Evolutionary conservation across 2,797 vertebrate genomes (phyloP).

Genomic region (Anableps anableps): DNA sequence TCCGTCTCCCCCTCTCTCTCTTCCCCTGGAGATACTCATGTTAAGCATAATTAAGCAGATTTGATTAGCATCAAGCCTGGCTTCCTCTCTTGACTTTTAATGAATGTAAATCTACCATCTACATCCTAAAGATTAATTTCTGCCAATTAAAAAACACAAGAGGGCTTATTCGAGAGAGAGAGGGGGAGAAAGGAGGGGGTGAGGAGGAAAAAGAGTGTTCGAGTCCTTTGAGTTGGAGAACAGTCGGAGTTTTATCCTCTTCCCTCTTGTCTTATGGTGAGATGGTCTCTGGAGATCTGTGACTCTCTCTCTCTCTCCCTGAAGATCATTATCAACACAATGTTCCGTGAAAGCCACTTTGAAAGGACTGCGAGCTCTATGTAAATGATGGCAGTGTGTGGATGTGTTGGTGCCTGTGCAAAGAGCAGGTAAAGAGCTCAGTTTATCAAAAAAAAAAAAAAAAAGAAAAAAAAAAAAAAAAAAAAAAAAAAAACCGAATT

Average conservation of each 20-base stretch:
- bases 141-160: conserved; percentile 97
- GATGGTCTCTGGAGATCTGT: conserved; percentile 83
- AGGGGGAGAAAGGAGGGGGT: conserved; percentile 47
- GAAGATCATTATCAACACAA: conserved; percentile 82
- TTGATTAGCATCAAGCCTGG: conserved; percentile 99
- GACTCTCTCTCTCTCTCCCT: conserved; percentile 74
- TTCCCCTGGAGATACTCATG: conserved; percentile 97
- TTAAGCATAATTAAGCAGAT: conserved; percentile 99
- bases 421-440: conserved; percentile 75
- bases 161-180: conserved; percentile 86
- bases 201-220: conserved; percentile 73
- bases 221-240: conserved; percentile 81
- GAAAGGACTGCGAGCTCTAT: conserved; percentile 80
- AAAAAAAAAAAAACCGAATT: conserved; percentile 39
- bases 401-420: conserved; percentile 36
- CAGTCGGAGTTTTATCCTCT: conserved; percentile 80
- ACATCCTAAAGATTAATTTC: conserved; percentile 99
- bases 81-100: conserved; percentile 99
- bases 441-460: conserved; percentile 71
- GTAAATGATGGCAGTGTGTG: conserved; percentile 72
- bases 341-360: conserved; percentile 84
- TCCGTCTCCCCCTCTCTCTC: conserved; percentile 65
- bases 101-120: conserved; percentile 99
- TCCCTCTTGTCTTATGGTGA: conserved; percentile 79
- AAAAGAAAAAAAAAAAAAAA: conserved; percentile 44